Base-by-base conservation (phyloP, 2,888 invertebrate species). In the Eurytoma californica region DNA sequence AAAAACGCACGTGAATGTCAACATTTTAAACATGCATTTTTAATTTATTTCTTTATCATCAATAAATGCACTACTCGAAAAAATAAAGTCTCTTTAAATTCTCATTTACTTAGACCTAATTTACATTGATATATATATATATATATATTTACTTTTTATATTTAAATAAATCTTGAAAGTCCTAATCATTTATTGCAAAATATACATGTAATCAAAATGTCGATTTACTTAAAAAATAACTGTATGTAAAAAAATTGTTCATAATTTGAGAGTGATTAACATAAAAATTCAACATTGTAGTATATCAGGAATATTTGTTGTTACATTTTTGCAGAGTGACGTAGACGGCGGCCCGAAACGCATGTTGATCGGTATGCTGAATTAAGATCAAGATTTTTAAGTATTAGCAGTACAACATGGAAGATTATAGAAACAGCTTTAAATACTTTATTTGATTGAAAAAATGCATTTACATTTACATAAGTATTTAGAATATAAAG, bases 311-410 rank as follows among this genome's bases (percentile, higher is more conserved):
- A 77, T 53, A 58, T 61, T 18, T 49, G 58, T 57, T 18, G 18
- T 72, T 72, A 55, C 53, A 57, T 86, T 84, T 87, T 89, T 89
- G 66, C 90, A 90, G 89, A 87, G 84, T 65, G 89, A 90, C 87
- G 87, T 88, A 78, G 81, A 82, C 24, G 87, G 85, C 49, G 86
- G 84, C 70, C 85, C 86, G 85, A 90, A 89, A 86, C 87, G 85
- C 79, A 86, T 89, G 82, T 86, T 90, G 80, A 90, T 90, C 73
- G 88, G 87, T 77, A 86, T 90, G 86, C 86, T 90, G 84, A 87
- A 90, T 85, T 90, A 85, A 82, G 47, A 55, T 76, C 16, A 72
- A 63, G 61, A 74, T 53, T 55, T 65, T 69, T 51, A 13, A 30
- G 39, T 51, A 16, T 28, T 20, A 66, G 24, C 39, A n/a, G 66